Evolutionary conservation across 2,797 vertebrate species (phyloP), one percentile per base, ranked within the genome.

Genomic region (Urosaurus nigricauda): DNA sequence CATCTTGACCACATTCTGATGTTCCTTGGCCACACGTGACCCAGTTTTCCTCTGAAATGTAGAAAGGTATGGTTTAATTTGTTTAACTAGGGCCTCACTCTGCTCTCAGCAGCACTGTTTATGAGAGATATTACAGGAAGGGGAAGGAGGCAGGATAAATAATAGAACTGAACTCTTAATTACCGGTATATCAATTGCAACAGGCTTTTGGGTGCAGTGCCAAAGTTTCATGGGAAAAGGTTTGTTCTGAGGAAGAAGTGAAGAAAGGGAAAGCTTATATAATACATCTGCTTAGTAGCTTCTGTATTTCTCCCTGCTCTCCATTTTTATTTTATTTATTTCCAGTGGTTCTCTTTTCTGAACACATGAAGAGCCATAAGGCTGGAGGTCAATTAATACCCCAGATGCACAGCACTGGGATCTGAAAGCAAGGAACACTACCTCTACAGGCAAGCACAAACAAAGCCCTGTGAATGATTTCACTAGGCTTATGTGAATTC

Each of bases 391-490:
- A 51, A 68, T 79, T 35, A 29, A 58, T 26, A 32, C 2, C 14
- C 29, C 19, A 21, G 5, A 65, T 35, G 40, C 19, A 9, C 79
- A 71, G 47, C 16, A 71, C 47, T 53, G n/a, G 24, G n/a, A 80
- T 37, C 56, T 71, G 14, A 87, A 73, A 73, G n/a, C 8, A 37
- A 37, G 65, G 32, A 19, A 51, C 35, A 12, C 6, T 65, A 37
- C 40, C 32, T 43, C 29, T 40, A 70, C 4, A 77, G 37, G 40
- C 56, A 80, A 71, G 26, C 7, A 70, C 74, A 86, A 81, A 43
- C 16, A 71, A 71, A 87, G 70, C 51, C 47, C 65, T 79, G 43
- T 79, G 43, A 79, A 37, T 70, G 32, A 87, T 35, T 43, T 87
- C 43, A 37, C 24, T 77, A 26, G 47, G 32, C 75, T 79, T 79